phyloP scores from a whole-genome alignment of 92 coral and sea anemone species.

The Heteractis magnifica region DNA sequence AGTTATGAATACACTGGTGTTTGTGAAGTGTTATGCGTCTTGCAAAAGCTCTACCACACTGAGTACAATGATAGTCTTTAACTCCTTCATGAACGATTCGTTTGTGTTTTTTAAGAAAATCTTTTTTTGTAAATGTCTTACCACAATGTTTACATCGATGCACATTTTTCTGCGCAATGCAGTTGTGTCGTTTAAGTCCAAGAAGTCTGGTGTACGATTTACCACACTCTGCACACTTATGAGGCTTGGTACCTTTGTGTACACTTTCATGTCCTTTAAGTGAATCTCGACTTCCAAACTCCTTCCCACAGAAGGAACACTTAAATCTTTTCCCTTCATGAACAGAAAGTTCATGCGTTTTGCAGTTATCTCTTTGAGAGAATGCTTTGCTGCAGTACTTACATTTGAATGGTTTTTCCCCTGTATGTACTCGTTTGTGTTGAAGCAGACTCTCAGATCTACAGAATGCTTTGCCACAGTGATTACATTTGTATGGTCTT shows the following conservation, averaged over 20 bases:
- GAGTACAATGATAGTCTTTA: not conserved
- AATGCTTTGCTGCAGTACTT: not conserved
- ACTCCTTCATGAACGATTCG: not conserved
- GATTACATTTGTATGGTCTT: not conserved
- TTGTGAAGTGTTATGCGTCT: not conserved
- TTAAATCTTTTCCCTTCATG: not conserved
- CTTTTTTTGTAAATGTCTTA: not conserved
- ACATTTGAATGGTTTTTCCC: not conserved
- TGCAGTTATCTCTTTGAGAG: not conserved
- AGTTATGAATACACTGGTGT: not conserved
- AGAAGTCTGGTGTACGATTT: not conserved
- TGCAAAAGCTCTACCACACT: not conserved
- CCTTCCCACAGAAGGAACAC: not conserved
- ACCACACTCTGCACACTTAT: not conserved
- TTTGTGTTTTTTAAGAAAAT: not conserved
- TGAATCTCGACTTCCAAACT: not conserved
- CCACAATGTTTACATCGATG: not conserved
- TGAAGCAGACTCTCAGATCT: not conserved
- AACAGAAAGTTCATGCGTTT: not conserved
- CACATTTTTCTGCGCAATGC: not conserved
- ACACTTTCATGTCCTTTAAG: not conserved
- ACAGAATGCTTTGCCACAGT: not conserved
- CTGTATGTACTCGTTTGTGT: conserved; percentile 1
- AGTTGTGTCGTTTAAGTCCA: not conserved
- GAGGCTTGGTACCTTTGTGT: not conserved